A percentile compares a stretch with the other conserved stretches of the same genome.
These are phyloP conservation scores for Limnephilus marmoratus DNA, from an alignment of 2,888 invertebrate species.

Conservation along the genomic window DNA sequence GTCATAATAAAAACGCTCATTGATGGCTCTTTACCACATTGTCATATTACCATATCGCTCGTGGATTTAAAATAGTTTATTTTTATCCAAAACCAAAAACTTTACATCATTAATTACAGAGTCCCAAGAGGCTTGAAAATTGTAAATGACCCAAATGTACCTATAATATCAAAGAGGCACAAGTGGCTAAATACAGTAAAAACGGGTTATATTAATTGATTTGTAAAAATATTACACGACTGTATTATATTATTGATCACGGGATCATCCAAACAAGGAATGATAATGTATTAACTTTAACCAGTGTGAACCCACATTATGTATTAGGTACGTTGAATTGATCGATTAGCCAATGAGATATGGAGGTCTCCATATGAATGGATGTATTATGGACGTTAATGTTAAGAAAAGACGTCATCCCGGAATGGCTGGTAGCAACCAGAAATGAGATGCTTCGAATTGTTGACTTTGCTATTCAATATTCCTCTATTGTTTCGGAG, in stretches of 20 bases:
- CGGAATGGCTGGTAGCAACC: neutral
- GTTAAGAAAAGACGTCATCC: neutral
- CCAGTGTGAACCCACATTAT: neutral
- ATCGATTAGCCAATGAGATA: neutral
- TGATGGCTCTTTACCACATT: no score
- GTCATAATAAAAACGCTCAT: no score
- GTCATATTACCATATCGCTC: no score
- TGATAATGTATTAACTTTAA: neutral
- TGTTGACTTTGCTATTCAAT: neutral
- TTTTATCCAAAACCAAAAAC: no score
- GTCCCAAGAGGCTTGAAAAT: no score
- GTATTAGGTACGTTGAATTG: neutral
- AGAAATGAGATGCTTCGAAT: neutral
- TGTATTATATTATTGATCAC: neutral
- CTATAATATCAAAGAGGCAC: neutral
- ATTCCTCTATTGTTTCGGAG: neutral
- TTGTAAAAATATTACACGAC: no score
- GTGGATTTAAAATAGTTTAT: no score
- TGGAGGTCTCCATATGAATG: neutral
- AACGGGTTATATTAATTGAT: neutral
- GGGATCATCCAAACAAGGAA: neutral
- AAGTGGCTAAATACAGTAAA: neutral
- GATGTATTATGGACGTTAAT: neutral
- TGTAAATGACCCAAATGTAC: no score
- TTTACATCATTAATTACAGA: no score